Conservation (phyloP, 2,797 vertebrate genomes). For the Notoglanidium macrostoma region DNA sequence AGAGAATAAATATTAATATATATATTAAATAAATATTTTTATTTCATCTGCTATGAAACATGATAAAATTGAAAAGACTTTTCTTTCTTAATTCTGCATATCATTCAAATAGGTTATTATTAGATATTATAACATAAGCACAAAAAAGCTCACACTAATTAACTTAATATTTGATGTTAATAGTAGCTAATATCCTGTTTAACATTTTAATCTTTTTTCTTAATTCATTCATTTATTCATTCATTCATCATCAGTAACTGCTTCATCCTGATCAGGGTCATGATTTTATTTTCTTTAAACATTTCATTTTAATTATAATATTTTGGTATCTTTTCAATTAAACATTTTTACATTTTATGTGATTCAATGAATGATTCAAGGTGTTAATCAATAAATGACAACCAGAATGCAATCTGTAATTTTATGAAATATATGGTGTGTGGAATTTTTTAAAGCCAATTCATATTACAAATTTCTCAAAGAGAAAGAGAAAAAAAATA, state of each 20-base stretch:
- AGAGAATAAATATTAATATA: too few species aligned
- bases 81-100: not conserved
- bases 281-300: not conserved
- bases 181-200: not conserved
- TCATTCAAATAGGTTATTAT: not conserved
- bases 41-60: not conserved
- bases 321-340: not conserved
- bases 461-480: not conserved
- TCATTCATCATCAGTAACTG: not conserved
- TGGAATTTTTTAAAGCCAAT: not conserved
- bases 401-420: not conserved
- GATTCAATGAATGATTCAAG: not conserved
- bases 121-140: not conserved
- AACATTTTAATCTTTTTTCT: not conserved
- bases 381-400: not conserved
- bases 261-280: too few species aligned
- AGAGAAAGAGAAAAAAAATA: not conserved
- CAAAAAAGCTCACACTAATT: not conserved
- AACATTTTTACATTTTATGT: not conserved
- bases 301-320: not conserved
- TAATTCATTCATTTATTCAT: not conserved
- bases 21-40: not conserved
- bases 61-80: not conserved
- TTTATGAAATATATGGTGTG: not conserved
- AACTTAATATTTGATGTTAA: not conserved